These are phyloP conservation scores for Aphis gossypii DNA, from an alignment of 1,140 invertebrate species.

Conservation along the genomic window DNA sequence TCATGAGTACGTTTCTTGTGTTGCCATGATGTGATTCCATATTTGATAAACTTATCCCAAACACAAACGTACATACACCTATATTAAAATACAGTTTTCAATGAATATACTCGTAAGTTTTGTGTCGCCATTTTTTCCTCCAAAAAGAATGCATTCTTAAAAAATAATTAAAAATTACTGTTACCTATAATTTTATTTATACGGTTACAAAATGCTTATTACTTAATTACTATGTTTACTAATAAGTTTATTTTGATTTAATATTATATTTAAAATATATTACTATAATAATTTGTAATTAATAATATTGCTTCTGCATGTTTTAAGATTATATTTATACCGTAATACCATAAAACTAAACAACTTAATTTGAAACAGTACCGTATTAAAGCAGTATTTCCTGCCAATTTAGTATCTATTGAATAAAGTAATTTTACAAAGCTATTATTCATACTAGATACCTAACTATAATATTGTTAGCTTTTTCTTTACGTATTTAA, in stretches of 20 bases:
- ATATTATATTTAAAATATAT: neutral
- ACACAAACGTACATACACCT: neutral
- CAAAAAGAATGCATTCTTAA: neutral
- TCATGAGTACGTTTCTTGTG: neutral
- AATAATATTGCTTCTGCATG: no score
- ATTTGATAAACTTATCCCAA: slow-evolving; percentile 31
- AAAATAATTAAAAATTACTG: neutral
- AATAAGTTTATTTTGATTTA: neutral
- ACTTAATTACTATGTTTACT: neutral
- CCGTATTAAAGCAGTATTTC: neutral
- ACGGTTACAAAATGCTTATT: no score
- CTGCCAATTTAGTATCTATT: neutral
- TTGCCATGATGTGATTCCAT: neutral
- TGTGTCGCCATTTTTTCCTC: neutral
- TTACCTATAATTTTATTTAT: neutral
- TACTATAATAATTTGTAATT: no score
- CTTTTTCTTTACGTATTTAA: neutral
- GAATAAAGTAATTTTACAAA: neutral
- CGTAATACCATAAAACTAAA: neutral
- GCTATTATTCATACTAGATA: neutral
- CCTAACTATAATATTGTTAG: neutral
- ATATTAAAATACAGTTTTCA: neutral
- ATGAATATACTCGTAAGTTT: neutral
- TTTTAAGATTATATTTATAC: neutral
- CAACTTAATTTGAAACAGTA: neutral